These are phyloP conservation scores for Drosophila seguyi DNA, from an alignment of 1,140 invertebrate genomes.

Conservation along the genomic window DNA sequence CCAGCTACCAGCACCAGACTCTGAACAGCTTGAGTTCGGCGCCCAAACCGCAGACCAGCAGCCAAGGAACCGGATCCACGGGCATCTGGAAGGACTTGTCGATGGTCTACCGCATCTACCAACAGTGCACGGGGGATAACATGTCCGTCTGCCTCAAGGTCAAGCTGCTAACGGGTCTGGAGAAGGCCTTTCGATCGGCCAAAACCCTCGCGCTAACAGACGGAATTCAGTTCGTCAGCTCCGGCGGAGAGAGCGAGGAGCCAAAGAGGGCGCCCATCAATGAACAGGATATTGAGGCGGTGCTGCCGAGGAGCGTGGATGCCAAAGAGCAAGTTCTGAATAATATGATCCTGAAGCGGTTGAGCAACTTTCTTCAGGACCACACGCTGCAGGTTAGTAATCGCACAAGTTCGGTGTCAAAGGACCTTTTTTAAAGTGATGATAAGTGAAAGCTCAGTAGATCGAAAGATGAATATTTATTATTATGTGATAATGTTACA, in stretches of 20 bases:
- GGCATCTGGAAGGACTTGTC: slow-evolving; percentile 80
- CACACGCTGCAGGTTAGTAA: slow-evolving; percentile 90
- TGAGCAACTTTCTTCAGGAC: slow-evolving; percentile 90
- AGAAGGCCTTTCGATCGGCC: slow-evolving; percentile 88
- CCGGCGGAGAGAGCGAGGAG: slow-evolving; percentile 59
- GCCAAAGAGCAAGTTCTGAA: slow-evolving; percentile 91
- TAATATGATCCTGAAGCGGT: slow-evolving; percentile 90
- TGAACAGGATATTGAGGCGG: slow-evolving; percentile 88
- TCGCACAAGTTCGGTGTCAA: background rate
- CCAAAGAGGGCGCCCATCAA: slow-evolving; percentile 55
- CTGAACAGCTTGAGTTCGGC: slow-evolving; percentile 48
- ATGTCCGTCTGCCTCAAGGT: slow-evolving; percentile 91
- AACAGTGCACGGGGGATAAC: slow-evolving; percentile 90
- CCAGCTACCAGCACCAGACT: slow-evolving; percentile 68
- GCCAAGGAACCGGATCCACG: slow-evolving; percentile 16
- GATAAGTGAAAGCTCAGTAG: background rate
- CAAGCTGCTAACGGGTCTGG: slow-evolving; percentile 90
- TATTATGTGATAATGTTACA: background rate
- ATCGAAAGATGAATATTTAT: background rate
- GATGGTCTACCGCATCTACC: slow-evolving; percentile 87
- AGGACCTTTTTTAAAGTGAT: no score
- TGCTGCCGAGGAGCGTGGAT: slow-evolving; percentile 88
- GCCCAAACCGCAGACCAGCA: slow-evolving; percentile 17
- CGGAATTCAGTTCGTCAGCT: slow-evolving; percentile 88
- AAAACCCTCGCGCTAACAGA: slow-evolving; percentile 89